Conservation (phyloP, 2,888 invertebrate species). For the Nezara viridula region DNA sequence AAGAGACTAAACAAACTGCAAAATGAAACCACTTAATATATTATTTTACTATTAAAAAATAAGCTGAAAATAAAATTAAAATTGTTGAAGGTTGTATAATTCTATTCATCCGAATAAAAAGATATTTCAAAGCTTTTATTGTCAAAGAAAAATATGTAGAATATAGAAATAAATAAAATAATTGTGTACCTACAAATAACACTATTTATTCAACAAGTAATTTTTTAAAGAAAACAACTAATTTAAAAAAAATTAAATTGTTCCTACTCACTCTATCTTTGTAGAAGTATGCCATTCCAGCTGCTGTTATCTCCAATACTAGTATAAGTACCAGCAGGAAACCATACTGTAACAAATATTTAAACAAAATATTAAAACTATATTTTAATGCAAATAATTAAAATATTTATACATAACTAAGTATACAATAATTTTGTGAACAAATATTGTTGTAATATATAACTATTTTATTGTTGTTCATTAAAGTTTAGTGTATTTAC, state of each 20-base stretch:
- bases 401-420: not conserved
- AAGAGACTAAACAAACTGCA: not conserved
- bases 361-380: not conserved
- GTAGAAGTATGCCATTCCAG: slow-evolving; percentile 77
- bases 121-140: too few species aligned
- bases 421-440: too few species aligned
- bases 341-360: slow-evolving; percentile 74
- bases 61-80: too few species aligned
- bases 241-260: not conserved
- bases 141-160: too few species aligned
- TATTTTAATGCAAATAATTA: not conserved
- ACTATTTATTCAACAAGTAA: not conserved
- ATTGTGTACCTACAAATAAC: too few species aligned
- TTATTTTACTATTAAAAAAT: too few species aligned
- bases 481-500: not conserved
- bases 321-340: slow-evolving; percentile 77
- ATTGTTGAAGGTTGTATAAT: too few species aligned
- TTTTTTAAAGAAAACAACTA: not conserved
- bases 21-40: too few species aligned
- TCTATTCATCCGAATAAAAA: too few species aligned
- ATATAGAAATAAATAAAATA: too few species aligned
- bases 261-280: slow-evolving; percentile 73
- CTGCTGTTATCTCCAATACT: slow-evolving; percentile 77
- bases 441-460: too few species aligned
- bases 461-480: not conserved